Evolutionary conservation across 2,113 vertebrate genomes (phyloP).

Genomic region (Nerophis lumbriciformis): DNA sequence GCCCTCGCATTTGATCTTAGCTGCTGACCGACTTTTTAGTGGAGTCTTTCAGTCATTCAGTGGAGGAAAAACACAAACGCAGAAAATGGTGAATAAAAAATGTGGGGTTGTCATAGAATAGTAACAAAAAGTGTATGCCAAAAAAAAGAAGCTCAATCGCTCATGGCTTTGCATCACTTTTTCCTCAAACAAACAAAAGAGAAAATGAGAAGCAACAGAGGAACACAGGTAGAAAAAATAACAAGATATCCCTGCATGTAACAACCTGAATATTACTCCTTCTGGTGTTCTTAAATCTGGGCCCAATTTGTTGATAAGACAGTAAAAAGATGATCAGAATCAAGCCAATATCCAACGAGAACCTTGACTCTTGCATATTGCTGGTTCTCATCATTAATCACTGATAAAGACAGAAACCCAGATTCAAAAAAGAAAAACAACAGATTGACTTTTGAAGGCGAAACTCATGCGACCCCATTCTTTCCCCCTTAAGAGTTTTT

Average conservation of each 20-base stretch:
- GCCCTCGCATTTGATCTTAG: too few species aligned
- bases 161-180: constrained; percentile 45
- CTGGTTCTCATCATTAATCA: too few species aligned
- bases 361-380: background rate
- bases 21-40: too few species aligned
- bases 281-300: background rate
- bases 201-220: constrained; percentile 5
- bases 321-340: background rate
- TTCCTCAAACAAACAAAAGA: constrained; percentile 22
- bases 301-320: background rate
- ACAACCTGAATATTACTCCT: too few species aligned
- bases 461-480: constrained; percentile 7
- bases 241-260: too few species aligned
- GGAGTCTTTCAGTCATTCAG: background rate
- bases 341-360: background rate
- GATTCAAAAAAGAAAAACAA: background rate
- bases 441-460: background rate
- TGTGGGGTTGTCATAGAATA: background rate
- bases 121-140: constrained; percentile 11
- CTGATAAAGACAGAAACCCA: background rate
- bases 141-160: constrained; percentile 39
- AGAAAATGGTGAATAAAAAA: constrained; percentile 31
- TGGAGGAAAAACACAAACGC: constrained; percentile 16
- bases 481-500: constrained; percentile 24
- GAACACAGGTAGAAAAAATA: background rate